Conservation (phyloP, 1,140 invertebrate genomes). For the Papilio helenus region DNA sequence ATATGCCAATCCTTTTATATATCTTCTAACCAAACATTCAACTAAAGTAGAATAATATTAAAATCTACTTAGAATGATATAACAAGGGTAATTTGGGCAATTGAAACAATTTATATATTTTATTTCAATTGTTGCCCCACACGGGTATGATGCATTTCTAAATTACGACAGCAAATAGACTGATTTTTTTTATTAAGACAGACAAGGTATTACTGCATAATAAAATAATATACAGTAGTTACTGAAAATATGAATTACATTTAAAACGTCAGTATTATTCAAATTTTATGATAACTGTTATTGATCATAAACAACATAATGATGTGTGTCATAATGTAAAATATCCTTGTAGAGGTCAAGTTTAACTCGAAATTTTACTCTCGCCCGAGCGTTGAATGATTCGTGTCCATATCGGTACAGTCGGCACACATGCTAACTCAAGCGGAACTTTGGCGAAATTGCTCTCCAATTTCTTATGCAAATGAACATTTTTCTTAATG, state of each 20-base stretch:
- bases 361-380: conserved; percentile 5
- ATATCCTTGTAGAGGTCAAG: background rate
- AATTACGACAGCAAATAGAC: background rate
- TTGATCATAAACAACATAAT: background rate
- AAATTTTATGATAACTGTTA: background rate
- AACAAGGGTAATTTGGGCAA: conserved; percentile 14
- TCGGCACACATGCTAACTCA: background rate
- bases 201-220: background rate
- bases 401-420: conserved; percentile 14
- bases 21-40: background rate
- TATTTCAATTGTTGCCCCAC: conserved; percentile 19
- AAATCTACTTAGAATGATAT: background rate
- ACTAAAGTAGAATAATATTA: background rate
- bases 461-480: background rate
- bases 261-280: background rate
- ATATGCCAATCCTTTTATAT: too few species aligned
- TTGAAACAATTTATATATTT: conserved; percentile 14
- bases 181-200: background rate
- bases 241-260: background rate
- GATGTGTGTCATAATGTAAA: background rate
- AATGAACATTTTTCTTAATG: background rate
- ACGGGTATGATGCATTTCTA: conserved; percentile 3
- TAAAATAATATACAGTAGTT: background rate
- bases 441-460: conserved; percentile 11
- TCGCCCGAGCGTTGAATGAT: background rate